A percentile compares a stretch with the other conserved stretches of the same genome.
These are phyloP conservation scores for Falco novaeseelandiae DNA, from an alignment of 2,797 vertebrate species.

Conservation along the genomic window DNA sequence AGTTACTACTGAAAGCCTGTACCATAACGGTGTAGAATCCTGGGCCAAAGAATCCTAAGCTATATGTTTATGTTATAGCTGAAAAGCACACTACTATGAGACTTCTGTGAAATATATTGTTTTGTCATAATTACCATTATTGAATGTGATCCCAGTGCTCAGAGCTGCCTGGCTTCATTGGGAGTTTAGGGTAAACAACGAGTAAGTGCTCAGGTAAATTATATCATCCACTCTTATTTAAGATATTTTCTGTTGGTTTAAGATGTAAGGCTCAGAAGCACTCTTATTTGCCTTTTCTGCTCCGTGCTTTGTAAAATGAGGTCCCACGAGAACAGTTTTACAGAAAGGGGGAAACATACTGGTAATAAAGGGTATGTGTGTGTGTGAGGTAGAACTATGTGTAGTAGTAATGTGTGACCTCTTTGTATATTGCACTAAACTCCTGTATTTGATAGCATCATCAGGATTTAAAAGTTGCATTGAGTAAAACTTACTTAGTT, in stretches of 20 bases:
- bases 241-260: constrained; percentile 38
- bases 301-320: background rate
- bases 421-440: background rate
- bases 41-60: background rate
- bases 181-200: background rate
- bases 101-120: background rate
- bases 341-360: background rate
- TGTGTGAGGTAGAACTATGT: background rate
- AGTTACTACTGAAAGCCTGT: background rate
- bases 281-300: background rate
- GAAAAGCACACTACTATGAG: background rate
- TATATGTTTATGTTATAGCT: background rate
- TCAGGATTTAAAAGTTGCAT: background rate
- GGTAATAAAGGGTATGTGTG: background rate
- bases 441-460: background rate
- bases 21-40: background rate
- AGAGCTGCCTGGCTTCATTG: background rate
- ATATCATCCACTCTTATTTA: background rate
- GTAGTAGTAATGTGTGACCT: background rate
- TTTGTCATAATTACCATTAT: background rate
- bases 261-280: background rate
- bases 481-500: constrained; percentile 4
- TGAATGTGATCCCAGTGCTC: constrained; percentile 18
- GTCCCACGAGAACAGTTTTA: background rate
- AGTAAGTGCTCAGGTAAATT: constrained; percentile 1